Base-by-base conservation (phyloP, 2,113 vertebrate species). In the Microcebus griseorufus region DNA sequence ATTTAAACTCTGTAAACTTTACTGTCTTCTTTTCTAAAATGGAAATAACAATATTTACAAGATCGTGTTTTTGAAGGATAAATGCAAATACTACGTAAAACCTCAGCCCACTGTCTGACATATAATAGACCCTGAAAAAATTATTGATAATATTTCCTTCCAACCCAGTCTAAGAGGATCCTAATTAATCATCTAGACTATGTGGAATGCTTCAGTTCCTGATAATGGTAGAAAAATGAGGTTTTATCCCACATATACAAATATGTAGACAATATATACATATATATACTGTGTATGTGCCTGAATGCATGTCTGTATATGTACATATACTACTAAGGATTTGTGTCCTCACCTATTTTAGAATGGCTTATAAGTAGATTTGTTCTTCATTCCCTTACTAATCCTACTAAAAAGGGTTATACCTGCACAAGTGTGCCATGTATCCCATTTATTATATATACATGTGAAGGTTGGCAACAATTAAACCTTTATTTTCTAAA, bases 401-500 rank as follows among this genome's bases (percentile, higher is more conserved):
- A 58, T 76, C 80, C 70, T 84, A 84, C n/a, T 58, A 76, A 55
- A 83, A 76, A 64, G 27, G 22, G 22, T 27, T 27, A 39, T 42
- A 95, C 3, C 11, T 55, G 27, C 53, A 62, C n/a, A 86, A 60
- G 34, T 20, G 16, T 48, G 11, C 27, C 42, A 22, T 34, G 42
- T 62, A 86, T 58, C 27, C 6, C 73, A 85, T 1, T 48, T 32
- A 88, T 75, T 0, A 45, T 20, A 64, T 6, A 22, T 27, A 37
- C 27, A 45, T 18, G 32, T 79, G 53, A 72, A 4, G 39, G 17
- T 1, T 91, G 53, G 45, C 5, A 92, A 87, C 16, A 92, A 85
- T 86, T 73, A 95, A 81, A 87, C 73, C 23, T 92, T 81, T 18
- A 78, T 55, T 81, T 87, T 92, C 53, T 73, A 65, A 64, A 80